Percentiles rank a stretch among this genome's conserved stretches.
Evolutionary conservation across 92 coral and sea anemone genomes (phyloP).

Genomic region (Siderastrea siderea): DNA sequence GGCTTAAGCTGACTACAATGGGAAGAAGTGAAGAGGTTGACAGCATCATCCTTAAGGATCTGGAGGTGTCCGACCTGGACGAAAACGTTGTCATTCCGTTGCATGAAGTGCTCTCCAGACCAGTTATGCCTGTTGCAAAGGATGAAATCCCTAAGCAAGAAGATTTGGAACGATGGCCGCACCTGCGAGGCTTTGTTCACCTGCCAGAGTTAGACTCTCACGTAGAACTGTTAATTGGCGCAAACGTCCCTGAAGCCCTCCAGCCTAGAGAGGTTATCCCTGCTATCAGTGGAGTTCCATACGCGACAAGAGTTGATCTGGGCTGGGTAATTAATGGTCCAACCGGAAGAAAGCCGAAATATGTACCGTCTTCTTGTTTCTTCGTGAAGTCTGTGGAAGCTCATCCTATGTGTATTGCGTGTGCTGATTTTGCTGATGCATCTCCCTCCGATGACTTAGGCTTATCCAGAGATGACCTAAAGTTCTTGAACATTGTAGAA

Average conservation of each 20-base stretch:
- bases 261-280: conserved; percentile 48
- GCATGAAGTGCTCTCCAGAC: conserved; percentile 40
- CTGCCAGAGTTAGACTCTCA: not conserved
- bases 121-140: conserved; percentile 22
- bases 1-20: conserved; percentile 10
- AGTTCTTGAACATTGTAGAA: conserved; percentile 50
- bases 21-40: not conserved
- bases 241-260: conserved; percentile 68
- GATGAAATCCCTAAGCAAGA: conserved; percentile 49
- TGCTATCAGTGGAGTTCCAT: conserved; percentile 53
- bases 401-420: conserved; percentile 59
- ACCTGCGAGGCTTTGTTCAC: conserved; percentile 22
- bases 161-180: conserved; percentile 44
- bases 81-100: conserved; percentile 9
- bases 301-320: conserved; percentile 56
- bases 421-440: conserved; percentile 54
- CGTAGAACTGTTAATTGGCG: conserved; percentile 9
- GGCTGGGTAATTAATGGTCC: conserved; percentile 82
- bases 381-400: conserved; percentile 25
- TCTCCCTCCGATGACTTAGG: conserved; percentile 10
- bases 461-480: conserved; percentile 30
- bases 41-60: not conserved
- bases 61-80: conserved; percentile 18
- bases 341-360: conserved; percentile 37
- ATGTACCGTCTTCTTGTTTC: conserved; percentile 6